phyloP scores from a whole-genome alignment of 2,113 vertebrate species.

The Semnornis frantzii region DNA sequence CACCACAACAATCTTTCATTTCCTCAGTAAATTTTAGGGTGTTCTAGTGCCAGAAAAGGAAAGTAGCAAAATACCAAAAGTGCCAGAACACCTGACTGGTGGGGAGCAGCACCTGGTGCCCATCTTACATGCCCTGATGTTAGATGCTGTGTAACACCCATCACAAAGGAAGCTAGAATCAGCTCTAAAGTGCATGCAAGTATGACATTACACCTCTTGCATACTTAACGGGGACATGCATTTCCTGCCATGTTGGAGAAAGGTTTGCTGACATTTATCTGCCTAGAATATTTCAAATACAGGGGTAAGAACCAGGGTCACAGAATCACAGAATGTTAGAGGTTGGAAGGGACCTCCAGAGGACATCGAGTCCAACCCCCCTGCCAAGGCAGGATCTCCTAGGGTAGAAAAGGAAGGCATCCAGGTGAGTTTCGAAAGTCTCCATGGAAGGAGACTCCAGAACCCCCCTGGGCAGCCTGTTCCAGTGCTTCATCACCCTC shows the following conservation, averaged over 20 bases:
- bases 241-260: not conserved
- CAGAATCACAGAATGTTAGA: not conserved
- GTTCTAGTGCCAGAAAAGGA: not conserved
- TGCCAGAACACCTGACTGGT: not conserved
- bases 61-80: not conserved
- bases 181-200: not conserved
- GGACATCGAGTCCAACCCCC: too few species aligned
- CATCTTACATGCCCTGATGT: not conserved
- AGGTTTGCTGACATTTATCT: not conserved
- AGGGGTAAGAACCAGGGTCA: not conserved
- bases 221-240: not conserved
- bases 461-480: too few species aligned
- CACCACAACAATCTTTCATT: not conserved
- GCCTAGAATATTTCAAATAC: not conserved
- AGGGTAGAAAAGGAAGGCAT: too few species aligned
- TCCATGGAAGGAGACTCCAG: too few species aligned
- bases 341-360: too few species aligned
- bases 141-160: not conserved
- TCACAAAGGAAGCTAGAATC: not conserved
- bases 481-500: too few species aligned
- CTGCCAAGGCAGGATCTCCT: too few species aligned
- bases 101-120: not conserved
- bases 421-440: too few species aligned
- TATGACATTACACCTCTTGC: not conserved
- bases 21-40: not conserved